phyloP scores from a whole-genome alignment of 2,888 invertebrate genomes.

The Lochmaea capreae region DNA sequence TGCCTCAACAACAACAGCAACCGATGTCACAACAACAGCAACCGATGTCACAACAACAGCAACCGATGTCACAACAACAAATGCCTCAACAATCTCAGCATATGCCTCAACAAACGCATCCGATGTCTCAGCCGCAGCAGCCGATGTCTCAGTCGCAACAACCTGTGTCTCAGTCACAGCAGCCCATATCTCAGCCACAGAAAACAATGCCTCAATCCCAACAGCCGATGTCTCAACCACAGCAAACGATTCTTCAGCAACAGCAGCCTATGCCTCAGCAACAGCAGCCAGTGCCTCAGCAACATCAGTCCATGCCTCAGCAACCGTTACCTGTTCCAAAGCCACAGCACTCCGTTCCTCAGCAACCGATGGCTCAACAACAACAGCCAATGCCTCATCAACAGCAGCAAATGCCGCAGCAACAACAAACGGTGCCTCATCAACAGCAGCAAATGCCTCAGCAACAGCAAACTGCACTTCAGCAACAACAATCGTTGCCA shows the following conservation, averaged over 20 bases:
- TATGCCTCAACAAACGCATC: neutral
- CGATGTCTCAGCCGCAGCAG: neutral
- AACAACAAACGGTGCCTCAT: conserved; percentile 39
- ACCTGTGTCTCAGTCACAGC: neutral
- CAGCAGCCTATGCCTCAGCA: conserved; percentile 9
- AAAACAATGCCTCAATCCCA: conserved; percentile 10
- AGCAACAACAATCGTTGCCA: conserved; percentile 1
- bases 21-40: neutral
- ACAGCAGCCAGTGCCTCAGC: conserved; percentile 17
- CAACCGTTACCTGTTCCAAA: conserved; percentile 22
- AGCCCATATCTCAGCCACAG: conserved; percentile 11
- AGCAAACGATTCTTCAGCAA: neutral
- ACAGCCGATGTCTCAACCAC: neutral
- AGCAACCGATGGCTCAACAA: conserved; percentile 12
- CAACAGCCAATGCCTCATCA: neutral
- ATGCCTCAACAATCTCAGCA: conserved; percentile 1
- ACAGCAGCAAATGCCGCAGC: conserved; percentile 36
- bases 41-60: neutral
- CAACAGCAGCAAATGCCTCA: conserved; percentile 25
- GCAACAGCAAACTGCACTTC: conserved; percentile 22
- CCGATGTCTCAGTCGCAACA: neutral
- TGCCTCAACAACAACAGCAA: conserved; percentile 7
- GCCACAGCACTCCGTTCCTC: neutral
- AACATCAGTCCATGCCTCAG: conserved; percentile 20
- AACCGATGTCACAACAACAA: neutral